Evolutionary conservation across 2,888 invertebrate species (phyloP), one percentile per base, ranked within the genome.

Genomic region (Aricia artaxerxes): DNA sequence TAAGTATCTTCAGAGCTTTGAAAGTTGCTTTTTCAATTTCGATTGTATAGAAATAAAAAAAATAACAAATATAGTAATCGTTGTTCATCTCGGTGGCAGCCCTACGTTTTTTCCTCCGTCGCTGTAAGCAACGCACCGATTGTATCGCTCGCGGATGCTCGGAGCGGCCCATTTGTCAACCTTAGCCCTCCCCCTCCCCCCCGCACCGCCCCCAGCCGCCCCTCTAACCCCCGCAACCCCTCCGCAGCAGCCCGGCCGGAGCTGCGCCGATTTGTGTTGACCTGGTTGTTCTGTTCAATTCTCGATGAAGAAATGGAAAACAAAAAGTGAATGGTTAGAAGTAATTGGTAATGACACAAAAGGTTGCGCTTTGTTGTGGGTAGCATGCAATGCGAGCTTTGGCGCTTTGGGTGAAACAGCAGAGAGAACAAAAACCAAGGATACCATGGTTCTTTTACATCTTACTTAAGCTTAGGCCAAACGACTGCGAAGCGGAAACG

Each of bases 101-200:
- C 95, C 95, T 95, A 94, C 86, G 57, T 89, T 95, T 95, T 95
- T 95, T 95, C 95, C 95, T 94, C 90, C 90, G 89, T 92, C 94
- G 92, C 94, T 94, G 94, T 94, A 93, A 94, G 94, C 94, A 94
- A 94, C 93, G 94, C 94, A 93, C 91, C 94, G 94, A 94, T 94
- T 94, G 94, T 94, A 94, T 94, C 94, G 92, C 89, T 88, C 91
- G 93, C 93, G 93, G 93, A 92, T 92, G 94, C 93, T 93, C 91
- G 91, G 91, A 92, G 94, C 94, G 92, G 91, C 92, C 93, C 95
- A 94, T 95, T 94, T 94, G 94, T 95, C 94, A 95, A 93, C 93
- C 93, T 91, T 92, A 90, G 89, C 89, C 86, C 87, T 88, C 87
- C 84, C 82, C 81, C 84, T 81, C 82, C 81, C 84, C 82, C 82